Evolutionary conservation across 2,888 invertebrate species (phyloP), one percentile per base, ranked within the genome.

Genomic region (Epinotia demarniana): DNA sequence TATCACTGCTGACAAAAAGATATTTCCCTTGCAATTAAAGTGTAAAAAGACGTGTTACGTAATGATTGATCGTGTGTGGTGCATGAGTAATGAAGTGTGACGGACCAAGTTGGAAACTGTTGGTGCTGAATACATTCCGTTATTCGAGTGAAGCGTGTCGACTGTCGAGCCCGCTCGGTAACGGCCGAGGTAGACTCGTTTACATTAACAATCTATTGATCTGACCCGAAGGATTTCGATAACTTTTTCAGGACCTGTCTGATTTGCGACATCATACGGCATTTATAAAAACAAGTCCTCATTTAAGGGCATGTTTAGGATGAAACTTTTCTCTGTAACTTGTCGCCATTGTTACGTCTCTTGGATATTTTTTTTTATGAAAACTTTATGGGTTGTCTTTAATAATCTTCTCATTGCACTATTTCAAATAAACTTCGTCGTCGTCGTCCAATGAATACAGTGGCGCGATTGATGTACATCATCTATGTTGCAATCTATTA

Each of bases 41-140:
- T 66, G 12, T 53, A 71, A 66, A 75, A 75, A 75, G 67, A 43
- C 27, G 70, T 66, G 66, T 75, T 75, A 71, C 60, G 66, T 66
- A 75, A 75, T 66, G 64, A 75, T 71, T 66, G 66, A 75, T 66
- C 66, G 75, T 75, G 77, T 77, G 79, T 72, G 76, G 79, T 79
- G 81, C 77, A 77, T 77, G 79, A 78, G 70, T 80, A 79, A 78
- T 79, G 80, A 79, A 80, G 78, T 77, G 76, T 77, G 75, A 74
- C 75, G 68, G 75, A 71, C 77, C 70, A 75, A 53, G 77, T 77
- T 70, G 63, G 71, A 75, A 75, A 75, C 70, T 70, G 60, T 64
- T 70, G 49, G 64, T 75, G 53, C 62, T 69, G 66, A 53, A 27
- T 71, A 27, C 77, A 79, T 80, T 79, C 78, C 79, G 78, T 76